Base-by-base conservation (phyloP, 2,797 vertebrate genomes). In the Ibycter americanus region DNA sequence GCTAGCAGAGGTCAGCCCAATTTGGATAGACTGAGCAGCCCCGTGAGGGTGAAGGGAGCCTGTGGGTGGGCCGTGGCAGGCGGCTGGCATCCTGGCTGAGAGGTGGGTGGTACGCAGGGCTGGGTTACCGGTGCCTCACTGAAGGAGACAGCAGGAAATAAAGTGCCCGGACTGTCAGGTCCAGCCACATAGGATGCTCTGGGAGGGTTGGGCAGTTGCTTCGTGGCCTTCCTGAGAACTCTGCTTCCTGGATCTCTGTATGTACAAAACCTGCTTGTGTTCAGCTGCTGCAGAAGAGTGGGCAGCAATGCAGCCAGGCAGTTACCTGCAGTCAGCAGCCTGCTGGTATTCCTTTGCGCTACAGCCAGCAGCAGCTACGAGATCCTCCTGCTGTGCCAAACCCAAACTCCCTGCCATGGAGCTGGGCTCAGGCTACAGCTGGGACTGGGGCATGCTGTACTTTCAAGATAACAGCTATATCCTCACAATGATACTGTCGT, bases 311-410 rank as follows among this genome's bases (percentile, higher is more conserved):
- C 59, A 90, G 42, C 51, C 19, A 54, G 79, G 32, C 55, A 76
- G 62, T 78, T 73, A 89, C 86, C 65, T 90, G 68, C 61, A 70
- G 76, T 31, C 81, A 63, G 68, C 63, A 72, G 31, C 79, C 40
- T 15, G 16, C 73, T 36, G 40, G 23, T 62, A 9, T 76, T 82
- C 16, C 49, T 87, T 19, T 40, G 22, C 8, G 4, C 36, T 71
- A 5, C 52, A 49, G 23, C 68, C 40, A 61, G 68, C 52, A 82
- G 68, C 49, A 72, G 38, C 32, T 47, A 8, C 12, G 62, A 47
- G 59, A 20, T 77, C 22, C 34, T 85, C 8, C 67, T n/a, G 59
- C 66, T 77, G 47, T 58, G 73, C 55, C 32, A 13, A 38, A 68
- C 59, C 19, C 56, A 9, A 65, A 8, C 6, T 22, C n/a, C n/a